Base-by-base conservation (phyloP, 2,888 invertebrate genomes). In the Tortrix viridana region DNA sequence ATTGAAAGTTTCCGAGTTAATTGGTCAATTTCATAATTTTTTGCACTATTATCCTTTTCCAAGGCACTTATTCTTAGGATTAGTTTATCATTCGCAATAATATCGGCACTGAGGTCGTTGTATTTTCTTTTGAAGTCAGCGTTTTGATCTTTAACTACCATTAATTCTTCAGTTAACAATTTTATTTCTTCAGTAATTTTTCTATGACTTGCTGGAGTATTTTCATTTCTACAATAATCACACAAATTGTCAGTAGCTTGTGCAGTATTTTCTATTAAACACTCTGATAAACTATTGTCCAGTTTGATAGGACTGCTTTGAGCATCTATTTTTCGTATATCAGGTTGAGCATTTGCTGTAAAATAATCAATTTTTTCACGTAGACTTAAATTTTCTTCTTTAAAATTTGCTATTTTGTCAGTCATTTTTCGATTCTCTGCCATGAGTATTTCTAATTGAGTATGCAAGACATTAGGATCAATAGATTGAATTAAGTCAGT, bases 51-150 rank as follows among this genome's bases (percentile, higher is more conserved):
- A 55, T 88, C 84, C 65, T 79, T 80, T 74, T 89, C 84, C 65
- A 84, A 70, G 53, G 66, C 66, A 67, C 68, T 76, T 19, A 85
- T 64, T 77, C 86, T 87, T 46, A 73, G 69, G n/a, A 82, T 65
- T 60, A 88, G 72, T 14, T 72, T 69, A 57, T 86, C 83, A 5
- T 74, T 79, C 43, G 79, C 74, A 14, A 81, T 80, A 49, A 78
- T 71, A 75, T 89, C 88, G 55, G 83, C 69, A n/a, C 69, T 46
- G 1, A 87, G 71, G 55, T 79, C 78, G 5, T 78, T 77, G 65
- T 83, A 89, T 73, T 85, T 86, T 50, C 77, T 67, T 60, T 85
- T 78, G 19, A 88, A 69, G 18, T 76, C 73, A 37, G 67, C 55
- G 69, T 86, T 89, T 69, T 82, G 72, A 16, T 58, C 60, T 71